These are phyloP conservation scores for Otolemur crassicaudatus DNA, from an alignment of 2,797 vertebrate genomes.

Conservation along the genomic window DNA sequence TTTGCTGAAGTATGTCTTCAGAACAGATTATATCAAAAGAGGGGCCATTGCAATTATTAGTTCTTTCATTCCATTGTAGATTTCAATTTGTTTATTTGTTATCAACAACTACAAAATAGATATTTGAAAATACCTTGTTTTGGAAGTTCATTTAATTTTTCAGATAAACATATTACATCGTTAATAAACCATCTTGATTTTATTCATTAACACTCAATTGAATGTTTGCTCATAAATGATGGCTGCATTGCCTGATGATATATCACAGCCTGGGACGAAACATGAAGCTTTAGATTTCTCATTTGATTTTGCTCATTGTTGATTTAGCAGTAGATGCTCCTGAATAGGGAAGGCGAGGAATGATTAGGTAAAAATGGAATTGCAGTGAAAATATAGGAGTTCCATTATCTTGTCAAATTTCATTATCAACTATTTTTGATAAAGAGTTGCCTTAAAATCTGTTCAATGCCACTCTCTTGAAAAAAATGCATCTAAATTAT, in stretches of 20 bases:
- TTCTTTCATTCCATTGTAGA: background rate
- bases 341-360: conserved; percentile 18
- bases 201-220: conserved; percentile 57
- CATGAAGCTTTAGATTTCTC: background rate
- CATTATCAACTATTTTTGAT: conserved; percentile 31
- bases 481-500: background rate
- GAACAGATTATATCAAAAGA: background rate
- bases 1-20: background rate
- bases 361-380: conserved; percentile 53
- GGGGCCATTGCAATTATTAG: background rate
- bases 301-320: conserved; percentile 22
- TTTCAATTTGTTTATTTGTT: conserved; percentile 38
- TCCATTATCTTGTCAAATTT: background rate
- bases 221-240: conserved; percentile 72
- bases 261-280: background rate
- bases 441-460: conserved; percentile 47
- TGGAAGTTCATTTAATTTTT: conserved; percentile 30
- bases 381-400: conserved; percentile 54
- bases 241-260: background rate
- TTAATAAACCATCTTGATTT: conserved; percentile 55
- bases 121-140: conserved; percentile 59
- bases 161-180: conserved; percentile 67
- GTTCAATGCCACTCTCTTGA: background rate
- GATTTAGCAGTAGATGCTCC: background rate
- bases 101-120: background rate